Base-by-base conservation (phyloP, 2,113 vertebrate genomes). In the Orycteropus afer region DNA sequence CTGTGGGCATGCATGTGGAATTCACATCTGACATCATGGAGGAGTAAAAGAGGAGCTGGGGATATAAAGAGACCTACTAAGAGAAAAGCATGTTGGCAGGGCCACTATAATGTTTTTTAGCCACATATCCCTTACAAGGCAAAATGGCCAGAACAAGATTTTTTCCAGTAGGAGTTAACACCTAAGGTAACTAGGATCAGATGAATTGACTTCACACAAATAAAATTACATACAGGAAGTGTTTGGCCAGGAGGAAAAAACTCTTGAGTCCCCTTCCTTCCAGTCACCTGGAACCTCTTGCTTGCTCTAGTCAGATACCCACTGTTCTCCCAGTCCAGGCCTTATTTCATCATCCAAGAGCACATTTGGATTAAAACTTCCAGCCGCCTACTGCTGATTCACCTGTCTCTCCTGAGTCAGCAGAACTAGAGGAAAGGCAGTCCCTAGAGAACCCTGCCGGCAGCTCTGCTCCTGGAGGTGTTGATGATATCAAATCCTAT, bases 391-490 rank as follows among this genome's bases (percentile, higher is more conserved):
- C 42, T 37, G 78, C 61, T 49, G 92, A 94, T 22, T 97, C 95
- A 95, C 88, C 23, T 18, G 0, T 65, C 91, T 55, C 22, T 96
- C 93, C 97, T 84, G 82, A 96, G 40, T 96, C 97, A 96, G 86
- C 93, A 76, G 13, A 83, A 91, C 91, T 1, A 5, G 78, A 84
- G 65, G 67, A 61, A 89, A 55, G 0, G 9, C 0, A 0, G n/a
- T 59, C 90, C 40, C 45, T 18, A 18, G 92, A 94, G 89, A 95
- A 29, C 57, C 77, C 40, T 92, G 92, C 80, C 25, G 8, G 73
- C 0, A 5, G 65, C 51, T 83, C 83, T 83, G 51, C 84, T 91
- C 73, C 81, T 22, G 80, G 87, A 93, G 51, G 45, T 25, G 34
- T 45, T 63, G 27, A 14, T 23, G 59, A 74, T 40, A 29, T 61